Evolutionary conservation across 2,888 invertebrate genomes (phyloP).

Genomic region (Phymatocera aterrima): DNA sequence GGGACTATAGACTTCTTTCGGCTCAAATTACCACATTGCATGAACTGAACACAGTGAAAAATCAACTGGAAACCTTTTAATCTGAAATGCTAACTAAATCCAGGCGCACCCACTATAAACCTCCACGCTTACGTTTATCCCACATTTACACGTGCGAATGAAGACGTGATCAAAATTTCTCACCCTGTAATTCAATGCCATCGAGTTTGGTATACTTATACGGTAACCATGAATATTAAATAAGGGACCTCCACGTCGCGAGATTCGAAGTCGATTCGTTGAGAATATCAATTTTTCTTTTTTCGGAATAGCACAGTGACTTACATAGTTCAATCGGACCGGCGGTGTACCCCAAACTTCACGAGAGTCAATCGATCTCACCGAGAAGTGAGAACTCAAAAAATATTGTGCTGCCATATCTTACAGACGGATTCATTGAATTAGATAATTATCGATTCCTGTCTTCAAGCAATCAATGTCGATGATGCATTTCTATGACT

Average conservation of each 20-base stretch:
- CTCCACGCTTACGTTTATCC: background rate
- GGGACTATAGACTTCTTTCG: background rate
- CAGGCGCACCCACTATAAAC: background rate
- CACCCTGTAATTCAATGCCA: background rate
- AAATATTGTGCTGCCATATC: too few relatives aligned
- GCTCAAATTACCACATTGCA: background rate
- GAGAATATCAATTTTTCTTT: too few relatives aligned
- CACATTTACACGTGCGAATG: background rate
- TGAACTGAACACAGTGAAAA: background rate
- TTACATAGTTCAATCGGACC: too few relatives aligned
- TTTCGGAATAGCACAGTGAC: too few relatives aligned
- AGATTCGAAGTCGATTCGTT: too few relatives aligned
- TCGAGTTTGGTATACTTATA: background rate
- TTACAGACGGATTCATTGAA: too few relatives aligned
- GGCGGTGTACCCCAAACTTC: too few relatives aligned
- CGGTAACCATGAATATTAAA: background rate
- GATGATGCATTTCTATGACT: too few relatives aligned
- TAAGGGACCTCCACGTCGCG: background rate
- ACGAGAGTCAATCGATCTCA: too few relatives aligned
- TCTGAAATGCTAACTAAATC: background rate
- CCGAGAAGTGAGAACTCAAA: too few relatives aligned
- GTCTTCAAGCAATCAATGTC: too few relatives aligned
- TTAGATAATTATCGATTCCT: too few relatives aligned
- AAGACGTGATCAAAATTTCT: background rate
- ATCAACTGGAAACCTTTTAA: background rate